Percentiles rank a stretch among this genome's conserved stretches.
Evolutionary conservation across 2,888 invertebrate genomes (phyloP).

Genomic region (Apotomis betuletana): DNA sequence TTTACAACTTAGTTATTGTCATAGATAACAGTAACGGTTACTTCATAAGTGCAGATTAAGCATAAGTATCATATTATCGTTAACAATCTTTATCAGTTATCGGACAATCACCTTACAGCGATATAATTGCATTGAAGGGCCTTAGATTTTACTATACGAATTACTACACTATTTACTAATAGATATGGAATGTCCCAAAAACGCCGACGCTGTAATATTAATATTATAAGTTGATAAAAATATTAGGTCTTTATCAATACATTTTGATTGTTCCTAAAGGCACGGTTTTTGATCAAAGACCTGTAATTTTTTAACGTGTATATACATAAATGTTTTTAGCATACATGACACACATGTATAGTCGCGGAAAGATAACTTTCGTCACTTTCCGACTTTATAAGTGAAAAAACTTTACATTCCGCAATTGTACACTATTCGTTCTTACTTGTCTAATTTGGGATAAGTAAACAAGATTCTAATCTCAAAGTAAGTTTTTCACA

Average conservation of each 20-base stretch:
- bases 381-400: too few species aligned
- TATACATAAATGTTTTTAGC: too few species aligned
- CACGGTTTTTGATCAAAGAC: too few species aligned
- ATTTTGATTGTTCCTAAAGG: too few species aligned
- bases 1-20: not conserved
- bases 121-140: constrained; percentile 3
- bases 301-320: too few species aligned
- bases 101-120: constrained; percentile 25
- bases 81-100: constrained; percentile 22
- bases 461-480: too few species aligned
- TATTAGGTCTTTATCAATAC: not conserved
- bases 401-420: too few species aligned
- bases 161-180: constrained; percentile 3
- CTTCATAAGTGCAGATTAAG: constrained; percentile 25
- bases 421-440: too few species aligned
- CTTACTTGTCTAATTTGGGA: too few species aligned
- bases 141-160: constrained; percentile 3
- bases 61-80: constrained; percentile 22
- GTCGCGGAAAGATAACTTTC: too few species aligned
- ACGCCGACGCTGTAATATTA: not conserved
- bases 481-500: too few species aligned
- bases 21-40: constrained; percentile 18
- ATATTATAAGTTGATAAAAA: not conserved
- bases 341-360: too few species aligned
- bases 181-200: not conserved